These are phyloP conservation scores for Malachius bipustulatus DNA, from an alignment of 2,888 invertebrate species.

Conservation along the genomic window DNA sequence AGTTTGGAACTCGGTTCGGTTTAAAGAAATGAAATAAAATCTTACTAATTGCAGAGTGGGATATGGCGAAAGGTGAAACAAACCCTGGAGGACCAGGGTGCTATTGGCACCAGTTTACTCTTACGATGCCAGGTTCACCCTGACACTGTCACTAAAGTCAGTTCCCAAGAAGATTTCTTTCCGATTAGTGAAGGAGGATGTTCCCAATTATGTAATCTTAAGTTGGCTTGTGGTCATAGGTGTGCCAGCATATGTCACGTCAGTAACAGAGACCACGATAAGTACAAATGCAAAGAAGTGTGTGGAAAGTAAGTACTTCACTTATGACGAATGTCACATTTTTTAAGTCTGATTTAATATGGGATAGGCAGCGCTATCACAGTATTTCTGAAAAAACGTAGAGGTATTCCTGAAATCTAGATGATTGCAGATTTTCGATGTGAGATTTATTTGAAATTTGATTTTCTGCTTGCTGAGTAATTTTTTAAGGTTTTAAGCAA, in stretches of 20 bases:
- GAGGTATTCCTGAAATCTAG: too few species aligned
- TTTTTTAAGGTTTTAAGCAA: too few species aligned
- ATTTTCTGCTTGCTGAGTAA: too few species aligned
- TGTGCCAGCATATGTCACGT: conserved; percentile 51
- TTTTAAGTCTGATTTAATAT: too few species aligned
- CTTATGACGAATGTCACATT: too few species aligned
- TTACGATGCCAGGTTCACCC: conserved; percentile 43
- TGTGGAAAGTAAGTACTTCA: conserved; percentile 42
- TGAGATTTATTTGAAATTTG: too few species aligned
- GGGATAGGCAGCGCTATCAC: too few species aligned
- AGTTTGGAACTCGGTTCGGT: too few species aligned
- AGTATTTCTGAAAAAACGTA: too few species aligned
- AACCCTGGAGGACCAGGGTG: conserved; percentile 38
- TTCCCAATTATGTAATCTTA: conserved; percentile 37
- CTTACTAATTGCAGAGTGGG: too few species aligned
- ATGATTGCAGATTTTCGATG: too few species aligned
- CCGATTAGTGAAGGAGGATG: conserved; percentile 52
- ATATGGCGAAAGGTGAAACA: conserved; percentile 44
- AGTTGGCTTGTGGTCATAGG: conserved; percentile 45
- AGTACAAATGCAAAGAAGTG: conserved; percentile 37
- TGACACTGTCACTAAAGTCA: conserved; percentile 34
- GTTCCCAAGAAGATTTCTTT: conserved; percentile 36
- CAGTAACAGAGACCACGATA: conserved; percentile 41
- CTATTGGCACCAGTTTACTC: conserved; percentile 42
- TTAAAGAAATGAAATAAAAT: too few species aligned